A percentile compares a stretch with the other conserved stretches of the same genome.
Evolutionary conservation across 2,113 vertebrate species (phyloP).

Genomic region (Periophthalmus modestus): DNA sequence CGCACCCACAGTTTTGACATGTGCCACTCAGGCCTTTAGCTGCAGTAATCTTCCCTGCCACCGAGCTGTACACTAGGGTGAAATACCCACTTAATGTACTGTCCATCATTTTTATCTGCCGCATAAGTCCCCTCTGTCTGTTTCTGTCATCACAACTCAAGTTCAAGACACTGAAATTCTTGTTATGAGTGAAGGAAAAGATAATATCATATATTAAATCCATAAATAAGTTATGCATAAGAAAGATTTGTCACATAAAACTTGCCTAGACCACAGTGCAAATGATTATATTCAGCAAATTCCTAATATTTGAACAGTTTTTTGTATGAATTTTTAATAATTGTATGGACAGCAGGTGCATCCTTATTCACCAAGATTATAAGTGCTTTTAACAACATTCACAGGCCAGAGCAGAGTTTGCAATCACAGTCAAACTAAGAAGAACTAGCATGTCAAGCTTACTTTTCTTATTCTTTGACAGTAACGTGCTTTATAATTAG

Average conservation of each 20-base stretch:
- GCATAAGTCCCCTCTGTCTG: constrained; percentile 41
- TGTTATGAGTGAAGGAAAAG: neutral
- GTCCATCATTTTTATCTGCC: constrained; percentile 67
- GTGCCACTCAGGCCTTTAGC: constrained; percentile 66
- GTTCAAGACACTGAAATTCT: constrained; percentile 46
- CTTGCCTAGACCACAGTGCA: neutral
- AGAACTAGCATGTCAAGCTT: too few relatives aligned
- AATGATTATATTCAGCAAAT: neutral
- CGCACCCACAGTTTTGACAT: constrained; percentile 44
- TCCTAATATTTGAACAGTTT: neutral
- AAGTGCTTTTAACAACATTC: too few relatives aligned
- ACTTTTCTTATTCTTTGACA: too few relatives aligned
- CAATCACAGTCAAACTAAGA: too few relatives aligned
- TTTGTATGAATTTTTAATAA: too few relatives aligned
- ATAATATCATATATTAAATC: too few relatives aligned
- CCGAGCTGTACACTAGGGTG: constrained; percentile 48
- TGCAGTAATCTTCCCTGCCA: constrained; percentile 63
- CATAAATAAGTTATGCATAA: neutral
- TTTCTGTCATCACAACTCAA: constrained; percentile 38
- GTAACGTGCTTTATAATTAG: too few relatives aligned
- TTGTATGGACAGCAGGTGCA: too few relatives aligned
- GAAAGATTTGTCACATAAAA: neutral
- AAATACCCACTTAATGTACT: constrained; percentile 69
- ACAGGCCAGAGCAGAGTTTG: too few relatives aligned
- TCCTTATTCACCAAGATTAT: too few relatives aligned